These are phyloP conservation scores for Monodelphis domestica DNA, from an alignment of 2,797 vertebrate species.

Conservation along the genomic window DNA sequence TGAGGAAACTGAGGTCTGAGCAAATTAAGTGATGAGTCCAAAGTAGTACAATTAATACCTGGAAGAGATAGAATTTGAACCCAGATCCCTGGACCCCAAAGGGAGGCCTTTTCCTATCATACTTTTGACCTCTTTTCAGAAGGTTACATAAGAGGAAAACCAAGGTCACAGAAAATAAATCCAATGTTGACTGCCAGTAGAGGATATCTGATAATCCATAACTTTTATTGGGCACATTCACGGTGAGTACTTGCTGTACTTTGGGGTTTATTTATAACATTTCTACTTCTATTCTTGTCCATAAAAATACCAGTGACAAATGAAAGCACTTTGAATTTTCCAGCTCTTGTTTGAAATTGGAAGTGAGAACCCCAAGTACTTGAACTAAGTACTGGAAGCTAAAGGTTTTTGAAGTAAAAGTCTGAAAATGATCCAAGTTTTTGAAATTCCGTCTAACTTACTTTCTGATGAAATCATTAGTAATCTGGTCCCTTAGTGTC, in stretches of 20 bases:
- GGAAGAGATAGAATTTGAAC: background rate
- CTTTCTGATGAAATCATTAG: background rate
- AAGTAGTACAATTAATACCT: background rate
- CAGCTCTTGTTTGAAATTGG: slow-evolving; percentile 12
- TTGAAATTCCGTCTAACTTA: background rate
- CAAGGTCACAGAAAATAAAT: background rate
- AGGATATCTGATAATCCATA: slow-evolving; percentile 11
- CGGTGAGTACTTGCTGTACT: background rate
- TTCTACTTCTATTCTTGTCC: background rate
- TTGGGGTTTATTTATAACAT: slow-evolving; percentile 9
- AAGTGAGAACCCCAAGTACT: slow-evolving; percentile 4
- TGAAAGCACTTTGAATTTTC: background rate
- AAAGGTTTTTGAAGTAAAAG: background rate
- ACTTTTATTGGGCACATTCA: slow-evolving; percentile 29
- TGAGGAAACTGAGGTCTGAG: background rate
- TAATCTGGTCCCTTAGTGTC: background rate
- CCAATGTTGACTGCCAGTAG: background rate
- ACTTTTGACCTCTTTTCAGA: background rate
- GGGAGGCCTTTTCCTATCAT: background rate
- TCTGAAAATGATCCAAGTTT: background rate
- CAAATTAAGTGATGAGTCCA: background rate
- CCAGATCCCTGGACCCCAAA: background rate
- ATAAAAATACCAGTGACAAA: background rate
- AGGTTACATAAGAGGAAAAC: slow-evolving; percentile 13
- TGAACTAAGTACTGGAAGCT: background rate